Evolutionary conservation across 1,140 invertebrate genomes (phyloP).

Genomic region (Neoseiulus cucumeris): DNA sequence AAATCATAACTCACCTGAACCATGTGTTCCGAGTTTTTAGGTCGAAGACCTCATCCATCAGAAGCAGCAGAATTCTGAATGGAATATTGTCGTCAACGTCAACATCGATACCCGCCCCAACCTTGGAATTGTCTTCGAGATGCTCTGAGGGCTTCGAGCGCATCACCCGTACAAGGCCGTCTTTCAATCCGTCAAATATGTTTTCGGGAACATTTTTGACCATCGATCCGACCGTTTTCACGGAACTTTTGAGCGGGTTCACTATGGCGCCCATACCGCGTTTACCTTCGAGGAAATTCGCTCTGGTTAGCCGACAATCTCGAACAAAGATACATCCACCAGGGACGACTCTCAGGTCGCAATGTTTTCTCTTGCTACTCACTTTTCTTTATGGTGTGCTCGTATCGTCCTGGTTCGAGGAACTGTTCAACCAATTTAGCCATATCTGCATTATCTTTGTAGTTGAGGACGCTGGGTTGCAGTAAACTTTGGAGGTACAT

Average conservation of each 20-base stretch:
- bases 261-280: constrained; percentile 32
- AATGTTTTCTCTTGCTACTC: constrained; percentile 17
- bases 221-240: constrained; percentile 47
- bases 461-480: constrained; percentile 36
- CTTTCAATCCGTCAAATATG: constrained; percentile 48
- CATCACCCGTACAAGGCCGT: constrained; percentile 26
- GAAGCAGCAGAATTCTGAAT: constrained; percentile 54
- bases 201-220: constrained; percentile 63
- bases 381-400: constrained; percentile 26
- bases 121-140: not conserved
- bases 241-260: constrained; percentile 56
- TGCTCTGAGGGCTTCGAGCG: constrained; percentile 11
- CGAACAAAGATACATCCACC: constrained; percentile 12
- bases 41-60: constrained; percentile 83
- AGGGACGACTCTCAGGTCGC: not conserved
- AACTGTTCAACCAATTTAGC: constrained; percentile 35
- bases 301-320: not conserved
- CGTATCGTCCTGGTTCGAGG: constrained; percentile 56
- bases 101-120: constrained; percentile 38
- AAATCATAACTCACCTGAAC: constrained; percentile 30
- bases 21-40: constrained; percentile 66
- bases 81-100: constrained; percentile 66
- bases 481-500: constrained; percentile 52
- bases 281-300: constrained; percentile 20
- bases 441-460: not conserved